These are phyloP conservation scores for Eretmocerus hayati DNA, from an alignment of 2,888 invertebrate genomes.

Conservation along the genomic window DNA sequence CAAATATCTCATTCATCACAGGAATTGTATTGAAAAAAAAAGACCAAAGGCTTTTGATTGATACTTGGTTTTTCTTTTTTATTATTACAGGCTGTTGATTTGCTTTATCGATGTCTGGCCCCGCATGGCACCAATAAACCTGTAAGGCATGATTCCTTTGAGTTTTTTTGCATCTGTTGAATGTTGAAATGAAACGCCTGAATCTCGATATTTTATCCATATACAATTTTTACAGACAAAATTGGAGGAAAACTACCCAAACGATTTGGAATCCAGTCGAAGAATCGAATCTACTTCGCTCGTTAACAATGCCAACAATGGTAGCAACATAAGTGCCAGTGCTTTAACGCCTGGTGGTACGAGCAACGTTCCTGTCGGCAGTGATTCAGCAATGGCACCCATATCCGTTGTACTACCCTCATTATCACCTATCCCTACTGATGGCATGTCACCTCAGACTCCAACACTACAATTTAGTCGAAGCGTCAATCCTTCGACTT, in stretches of 20 bases:
- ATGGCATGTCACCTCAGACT: conserved; percentile 10
- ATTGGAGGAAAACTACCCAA: conserved; percentile 42
- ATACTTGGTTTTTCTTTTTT: conserved; percentile 44
- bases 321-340: neutral
- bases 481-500: conserved; percentile 1
- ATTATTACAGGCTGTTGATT: conserved; percentile 47
- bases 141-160: conserved; percentile 47
- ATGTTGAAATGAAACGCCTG: too few species aligned
- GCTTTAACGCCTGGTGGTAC: neutral
- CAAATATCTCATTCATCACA: too few species aligned
- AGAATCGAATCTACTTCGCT: conserved; percentile 35
- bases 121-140: conserved; percentile 47
- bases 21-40: neutral
- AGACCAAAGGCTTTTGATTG: conserved; percentile 34
- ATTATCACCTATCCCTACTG: conserved; percentile 34
- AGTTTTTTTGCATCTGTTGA: conserved; percentile 21
- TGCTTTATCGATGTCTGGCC: conserved; percentile 48
- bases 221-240: conserved; percentile 37
- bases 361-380: conserved; percentile 6
- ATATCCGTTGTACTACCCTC: conserved; percentile 40
- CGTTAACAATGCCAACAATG: conserved; percentile 3
- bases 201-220: too few species aligned
- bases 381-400: conserved; percentile 32
- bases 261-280: conserved; percentile 20
- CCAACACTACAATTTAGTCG: conserved; percentile 13